Evolutionary conservation across 2,888 invertebrate genomes (phyloP).

Genomic region (Eubasilissa splendida): DNA sequence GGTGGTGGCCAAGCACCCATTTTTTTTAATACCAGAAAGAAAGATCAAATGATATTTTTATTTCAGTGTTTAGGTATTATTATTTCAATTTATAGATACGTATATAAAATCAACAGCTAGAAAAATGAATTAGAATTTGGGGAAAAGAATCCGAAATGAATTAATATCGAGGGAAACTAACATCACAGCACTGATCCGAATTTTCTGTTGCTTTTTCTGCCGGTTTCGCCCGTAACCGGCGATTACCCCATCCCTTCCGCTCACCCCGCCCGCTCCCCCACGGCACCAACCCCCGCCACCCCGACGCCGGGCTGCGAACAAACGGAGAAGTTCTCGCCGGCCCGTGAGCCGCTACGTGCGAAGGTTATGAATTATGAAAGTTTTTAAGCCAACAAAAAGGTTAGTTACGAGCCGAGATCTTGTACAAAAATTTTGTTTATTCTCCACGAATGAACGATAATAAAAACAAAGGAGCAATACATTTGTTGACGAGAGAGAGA

Average conservation of each 20-base stretch:
- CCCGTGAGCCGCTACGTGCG: conserved; percentile 43
- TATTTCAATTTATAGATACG: no score
- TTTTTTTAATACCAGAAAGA: no score
- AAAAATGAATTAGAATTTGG: background rate
- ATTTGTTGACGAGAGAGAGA: conserved; percentile 27
- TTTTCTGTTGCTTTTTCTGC: conserved; percentile 6
- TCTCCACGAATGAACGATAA: conserved; percentile 24
- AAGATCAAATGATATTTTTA: no score
- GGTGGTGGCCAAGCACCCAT: no score
- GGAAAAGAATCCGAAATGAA: conserved; percentile 11
- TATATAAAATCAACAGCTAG: no score
- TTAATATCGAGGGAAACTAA: conserved; percentile 2
- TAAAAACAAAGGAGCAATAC: conserved; percentile 24
- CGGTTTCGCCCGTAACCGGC: background rate
- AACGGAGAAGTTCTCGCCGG: conserved; percentile 24
- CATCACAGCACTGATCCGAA: background rate
- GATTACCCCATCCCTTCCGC: conserved; percentile 1
- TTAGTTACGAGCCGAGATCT: conserved; percentile 38
- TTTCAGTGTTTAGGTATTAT: no score
- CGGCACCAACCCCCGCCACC: background rate
- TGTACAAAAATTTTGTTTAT: conserved; percentile 41
- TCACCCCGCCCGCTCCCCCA: background rate
- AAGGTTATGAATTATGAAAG: conserved; percentile 47
- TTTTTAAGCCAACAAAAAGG: conserved; percentile 44
- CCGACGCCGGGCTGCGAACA: background rate